These are phyloP conservation scores for Ethmia dodecea DNA, from an alignment of 2,888 invertebrate species.

Conservation along the genomic window DNA sequence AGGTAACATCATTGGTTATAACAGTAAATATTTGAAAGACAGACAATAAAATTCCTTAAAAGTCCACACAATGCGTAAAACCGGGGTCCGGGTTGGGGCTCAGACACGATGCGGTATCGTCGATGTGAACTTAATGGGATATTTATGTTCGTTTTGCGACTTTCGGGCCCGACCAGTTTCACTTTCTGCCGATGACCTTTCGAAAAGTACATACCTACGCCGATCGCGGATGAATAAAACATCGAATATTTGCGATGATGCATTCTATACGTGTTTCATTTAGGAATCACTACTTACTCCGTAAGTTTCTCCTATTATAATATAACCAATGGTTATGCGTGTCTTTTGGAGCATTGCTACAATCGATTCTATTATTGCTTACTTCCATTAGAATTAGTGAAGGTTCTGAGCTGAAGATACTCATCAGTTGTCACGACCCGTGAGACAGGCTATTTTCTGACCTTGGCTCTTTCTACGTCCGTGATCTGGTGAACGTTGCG, in stretches of 20 bases:
- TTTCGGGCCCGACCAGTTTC: slow-evolving; percentile 64
- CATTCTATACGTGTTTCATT: no score
- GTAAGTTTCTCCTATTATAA: no score
- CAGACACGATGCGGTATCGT: not conserved
- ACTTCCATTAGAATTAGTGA: no score
- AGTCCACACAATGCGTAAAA: no score
- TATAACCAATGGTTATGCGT: no score
- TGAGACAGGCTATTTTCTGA: slow-evolving; percentile 24
- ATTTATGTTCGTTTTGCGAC: slow-evolving; percentile 50
- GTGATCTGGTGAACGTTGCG: slow-evolving; percentile 16
- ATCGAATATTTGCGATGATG: slow-evolving; percentile 25
- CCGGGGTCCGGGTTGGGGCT: not conserved
- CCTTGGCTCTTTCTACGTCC: slow-evolving; percentile 35
- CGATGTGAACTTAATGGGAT: slow-evolving; percentile 32
- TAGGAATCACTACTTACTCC: no score
- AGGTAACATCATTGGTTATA: no score
- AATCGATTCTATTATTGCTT: no score
- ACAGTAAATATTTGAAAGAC: no score
- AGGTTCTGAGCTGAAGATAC: no score
- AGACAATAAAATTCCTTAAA: no score
- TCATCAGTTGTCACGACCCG: not conserved
- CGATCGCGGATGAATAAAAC: slow-evolving; percentile 60
- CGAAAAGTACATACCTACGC: slow-evolving; percentile 52
- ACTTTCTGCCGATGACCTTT: slow-evolving; percentile 70
- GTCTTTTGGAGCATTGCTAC: no score